Percentiles rank a stretch among this genome's conserved stretches.
phyloP scores from a whole-genome alignment of 2,888 invertebrate genomes.

The Xylota segnis region DNA sequence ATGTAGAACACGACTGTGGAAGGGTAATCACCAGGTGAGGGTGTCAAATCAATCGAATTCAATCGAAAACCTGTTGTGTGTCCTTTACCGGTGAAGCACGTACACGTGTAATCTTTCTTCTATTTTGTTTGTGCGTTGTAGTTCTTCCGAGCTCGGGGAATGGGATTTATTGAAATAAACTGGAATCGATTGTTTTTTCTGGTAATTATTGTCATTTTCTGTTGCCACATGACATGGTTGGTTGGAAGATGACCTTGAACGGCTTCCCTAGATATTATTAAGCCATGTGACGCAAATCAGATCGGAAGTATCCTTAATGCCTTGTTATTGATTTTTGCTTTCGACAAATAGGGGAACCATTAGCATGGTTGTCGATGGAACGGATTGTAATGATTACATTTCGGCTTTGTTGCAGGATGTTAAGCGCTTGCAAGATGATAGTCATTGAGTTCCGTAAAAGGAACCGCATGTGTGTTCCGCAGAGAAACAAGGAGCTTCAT shows the following conservation, averaged over 20 bases:
- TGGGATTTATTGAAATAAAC: background rate
- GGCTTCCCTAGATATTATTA: slow-evolving; percentile 4
- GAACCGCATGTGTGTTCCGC: background rate
- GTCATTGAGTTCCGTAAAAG: background rate
- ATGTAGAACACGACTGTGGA: background rate
- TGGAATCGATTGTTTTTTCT: slow-evolving; percentile 8
- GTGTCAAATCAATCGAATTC: slow-evolving; percentile 25
- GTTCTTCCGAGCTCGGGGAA: background rate
- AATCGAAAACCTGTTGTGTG: slow-evolving; percentile 36
- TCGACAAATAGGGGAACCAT: background rate
- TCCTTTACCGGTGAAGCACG: slow-evolving; percentile 11
- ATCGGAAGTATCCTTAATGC: slow-evolving; percentile 5
- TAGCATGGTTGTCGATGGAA: background rate
- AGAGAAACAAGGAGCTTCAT: background rate
- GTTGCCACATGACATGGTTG: background rate
- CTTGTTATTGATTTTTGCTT: slow-evolving; percentile 8
- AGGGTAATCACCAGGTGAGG: slow-evolving; percentile 5
- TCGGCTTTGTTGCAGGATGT: background rate
- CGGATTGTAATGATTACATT: background rate
- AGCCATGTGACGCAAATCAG: slow-evolving; percentile 8
- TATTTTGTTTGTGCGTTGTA: background rate
- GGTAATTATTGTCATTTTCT: slow-evolving; percentile 22
- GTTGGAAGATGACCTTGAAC: background rate
- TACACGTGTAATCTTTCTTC: slow-evolving; percentile 14
- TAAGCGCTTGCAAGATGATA: background rate